Evolutionary conservation across 2,797 vertebrate genomes (phyloP), one percentile per base, ranked within the genome.

Genomic region (Chaetodon trifasciatus): DNA sequence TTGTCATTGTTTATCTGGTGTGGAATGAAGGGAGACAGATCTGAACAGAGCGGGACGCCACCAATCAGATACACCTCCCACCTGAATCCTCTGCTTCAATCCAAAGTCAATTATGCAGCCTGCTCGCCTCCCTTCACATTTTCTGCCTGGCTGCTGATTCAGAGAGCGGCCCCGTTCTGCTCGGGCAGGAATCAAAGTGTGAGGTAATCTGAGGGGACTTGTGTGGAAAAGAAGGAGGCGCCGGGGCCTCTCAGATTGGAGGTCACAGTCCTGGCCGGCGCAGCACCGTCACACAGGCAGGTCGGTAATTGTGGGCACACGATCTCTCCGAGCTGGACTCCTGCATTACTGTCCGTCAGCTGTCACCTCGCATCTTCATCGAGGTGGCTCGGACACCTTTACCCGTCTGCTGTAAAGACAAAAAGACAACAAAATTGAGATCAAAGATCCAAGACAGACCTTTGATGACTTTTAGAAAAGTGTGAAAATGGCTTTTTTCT

Each of bases 91-190:
- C 71, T 39, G 39, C 86, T 62, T 84, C 76, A 67, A 55, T 84
- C 84, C 81, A 87, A 68, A 89, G 87, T 79, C 87, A 89, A 90
- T 92, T 89, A 91, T 81, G 73, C 74, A 69, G 70, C 79, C 70
- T 11, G 68, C 78, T 85, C 50, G 49, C 78, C 81, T 88, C 87
- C 74, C 84, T 68, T 82, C 74, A 23, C 84, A 82, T 85, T 82
- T 86, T 89, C 84, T 89, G 88, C 79, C 75, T 76, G 86, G 81
- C 80, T 88, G 90, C 86, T 79, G 90, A 87, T 86, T 86, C 86
- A 66, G 57, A 85, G 78, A 73, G 76, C 57, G 1, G 60, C 52
- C 62, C 61, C n/a, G 47, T 73, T 85, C 82, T 77, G 79, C 87
- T 61, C 81, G 39, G 71, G 64, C 61, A 70, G 71, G 70, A 89